Conservation (phyloP, 2,888 invertebrate genomes). For the Mechanitis mazaeus region DNA sequence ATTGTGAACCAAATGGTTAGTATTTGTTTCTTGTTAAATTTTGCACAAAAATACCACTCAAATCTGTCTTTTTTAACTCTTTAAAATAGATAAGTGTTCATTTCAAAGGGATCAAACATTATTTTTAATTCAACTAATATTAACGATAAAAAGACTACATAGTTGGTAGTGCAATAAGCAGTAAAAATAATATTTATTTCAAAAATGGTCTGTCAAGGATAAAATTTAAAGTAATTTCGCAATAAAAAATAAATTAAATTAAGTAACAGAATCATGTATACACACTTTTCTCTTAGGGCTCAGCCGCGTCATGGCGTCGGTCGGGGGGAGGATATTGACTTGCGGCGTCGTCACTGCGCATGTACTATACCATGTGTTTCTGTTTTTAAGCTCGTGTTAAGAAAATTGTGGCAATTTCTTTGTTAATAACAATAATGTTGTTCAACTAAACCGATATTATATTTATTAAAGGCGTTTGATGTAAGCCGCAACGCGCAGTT, state of each 20-base stretch:
- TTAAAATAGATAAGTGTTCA: too few species aligned
- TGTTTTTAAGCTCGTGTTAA: slow-evolving; percentile 58
- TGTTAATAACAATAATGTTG: slow-evolving; percentile 33
- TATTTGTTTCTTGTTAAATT: neutral
- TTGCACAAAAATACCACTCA: too few species aligned
- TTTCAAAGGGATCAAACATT: too few species aligned
- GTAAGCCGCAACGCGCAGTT: slow-evolving; percentile 30
- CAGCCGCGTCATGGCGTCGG: slow-evolving; percentile 66
- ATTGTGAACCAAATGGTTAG: neutral
- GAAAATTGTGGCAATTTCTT: slow-evolving; percentile 34
- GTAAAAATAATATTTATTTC: too few species aligned
- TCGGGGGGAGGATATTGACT: slow-evolving; percentile 73
- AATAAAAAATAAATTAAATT: slow-evolving; percentile 1
- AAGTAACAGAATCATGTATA: slow-evolving; percentile 33
- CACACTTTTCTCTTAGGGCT: slow-evolving; percentile 38
- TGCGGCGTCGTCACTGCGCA: slow-evolving; percentile 68
- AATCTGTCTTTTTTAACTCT: too few species aligned
- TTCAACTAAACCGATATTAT: slow-evolving; percentile 20
- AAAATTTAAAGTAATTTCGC: neutral
- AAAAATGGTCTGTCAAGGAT: too few species aligned
- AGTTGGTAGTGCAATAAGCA: too few species aligned
- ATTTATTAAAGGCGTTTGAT: slow-evolving; percentile 11
- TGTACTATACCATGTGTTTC: slow-evolving; percentile 70
- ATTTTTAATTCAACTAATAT: too few species aligned
- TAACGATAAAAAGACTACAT: too few species aligned